These are phyloP conservation scores for Tetragonisca angustula DNA, from an alignment of 2,888 invertebrate genomes.

Conservation along the genomic window DNA sequence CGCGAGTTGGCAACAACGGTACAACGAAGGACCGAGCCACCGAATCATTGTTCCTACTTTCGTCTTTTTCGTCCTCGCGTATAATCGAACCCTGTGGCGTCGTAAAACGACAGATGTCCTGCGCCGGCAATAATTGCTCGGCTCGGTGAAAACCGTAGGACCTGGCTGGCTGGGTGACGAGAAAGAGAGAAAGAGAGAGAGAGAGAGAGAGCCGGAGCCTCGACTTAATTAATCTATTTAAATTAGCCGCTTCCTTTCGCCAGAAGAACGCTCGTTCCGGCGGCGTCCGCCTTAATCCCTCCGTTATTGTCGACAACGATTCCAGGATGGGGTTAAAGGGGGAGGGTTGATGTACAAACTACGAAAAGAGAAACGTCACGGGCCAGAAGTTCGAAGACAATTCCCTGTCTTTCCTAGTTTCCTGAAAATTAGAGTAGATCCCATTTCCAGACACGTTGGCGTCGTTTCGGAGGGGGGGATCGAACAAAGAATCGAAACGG, in stretches of 20 bases:
- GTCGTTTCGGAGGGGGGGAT: not conserved
- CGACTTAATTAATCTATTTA: constrained; percentile 70
- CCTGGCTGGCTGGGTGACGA: not conserved
- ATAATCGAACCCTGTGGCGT: constrained; percentile 56
- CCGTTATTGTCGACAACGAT: constrained; percentile 40
- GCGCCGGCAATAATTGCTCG: constrained; percentile 61
- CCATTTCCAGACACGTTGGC: constrained; percentile 2
- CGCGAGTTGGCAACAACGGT: not conserved
- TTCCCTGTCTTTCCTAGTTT: not conserved
- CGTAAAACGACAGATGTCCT: constrained; percentile 57
- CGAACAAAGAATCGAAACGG: not conserved
- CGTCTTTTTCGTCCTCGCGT: constrained; percentile 27
- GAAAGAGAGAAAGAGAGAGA: not conserved
- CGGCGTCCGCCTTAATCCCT: constrained; percentile 31
- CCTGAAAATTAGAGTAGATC: constrained; percentile 10
- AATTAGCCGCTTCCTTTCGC: constrained; percentile 63
- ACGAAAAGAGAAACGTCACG: not conserved
- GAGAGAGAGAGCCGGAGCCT: constrained; percentile 18
- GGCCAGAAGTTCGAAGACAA: not conserved
- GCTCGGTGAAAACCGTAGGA: constrained; percentile 46
- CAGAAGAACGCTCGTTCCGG: constrained; percentile 35
- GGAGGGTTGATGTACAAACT: not conserved
- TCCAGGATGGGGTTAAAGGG: not conserved
- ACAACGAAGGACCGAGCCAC: not conserved
- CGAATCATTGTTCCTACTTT: not conserved